phyloP scores from a whole-genome alignment of 1,140 invertebrate genomes.

The Caenorhabditis elegans region WBcel235 BX284604.4:12492501-12493000 shows the following conservation, averaged over 20 bases:
- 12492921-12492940: too few relatives aligned
- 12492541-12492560: constrained; percentile 74
- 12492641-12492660: constrained; percentile 71
- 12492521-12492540: constrained; percentile 37
- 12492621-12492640: constrained; percentile 71
- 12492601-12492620: constrained; percentile 72
- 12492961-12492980: too few relatives aligned
- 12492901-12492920: too few relatives aligned
- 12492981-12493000: too few relatives aligned
- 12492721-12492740: constrained; percentile 68
- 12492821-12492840: constrained; percentile 48
- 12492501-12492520: not conserved
- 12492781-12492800: constrained; percentile 76
- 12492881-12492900: too few relatives aligned
- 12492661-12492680: constrained; percentile 58
- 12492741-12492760: constrained; percentile 93
- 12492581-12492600: constrained; percentile 72
- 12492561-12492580: constrained; percentile 69
- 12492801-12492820: constrained; percentile 47
- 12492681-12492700: constrained; percentile 69
- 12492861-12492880: constrained; percentile 35
- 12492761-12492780: constrained; percentile 97
- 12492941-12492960: too few relatives aligned
- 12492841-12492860: constrained; percentile 46
- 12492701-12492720: constrained; percentile 69